Conservation (phyloP, 2,797 vertebrate species). For the Lagocephalus sceleratus region DNA sequence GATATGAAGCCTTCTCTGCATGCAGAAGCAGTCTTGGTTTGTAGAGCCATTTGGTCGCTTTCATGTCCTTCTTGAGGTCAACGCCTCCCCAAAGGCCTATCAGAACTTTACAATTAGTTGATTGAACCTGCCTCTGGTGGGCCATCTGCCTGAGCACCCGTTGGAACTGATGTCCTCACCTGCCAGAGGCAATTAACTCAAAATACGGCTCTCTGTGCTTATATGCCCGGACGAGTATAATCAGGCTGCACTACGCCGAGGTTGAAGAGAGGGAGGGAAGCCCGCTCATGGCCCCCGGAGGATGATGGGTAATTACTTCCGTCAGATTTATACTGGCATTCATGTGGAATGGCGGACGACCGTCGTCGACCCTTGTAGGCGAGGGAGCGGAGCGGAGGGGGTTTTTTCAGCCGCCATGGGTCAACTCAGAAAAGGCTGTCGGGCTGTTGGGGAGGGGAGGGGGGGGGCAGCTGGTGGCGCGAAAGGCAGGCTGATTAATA, state of each 20-base stretch:
- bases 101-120: conserved; percentile 63
- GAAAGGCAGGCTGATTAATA: conserved; percentile 68
- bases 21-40: not conserved
- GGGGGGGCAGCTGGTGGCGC: conserved; percentile 14
- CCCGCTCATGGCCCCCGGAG: conserved; percentile 45
- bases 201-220: conserved; percentile 52
- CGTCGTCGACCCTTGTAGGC: conserved; percentile 49
- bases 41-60: conserved; percentile 9
- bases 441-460: not conserved
- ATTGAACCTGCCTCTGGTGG: conserved; percentile 64
- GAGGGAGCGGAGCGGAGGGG: conserved; percentile 12
- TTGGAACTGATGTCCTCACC: conserved; percentile 71
- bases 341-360: conserved; percentile 53
- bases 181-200: conserved; percentile 71
- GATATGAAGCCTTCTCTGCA: conserved; percentile 1
- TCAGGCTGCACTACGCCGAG: conserved; percentile 47
- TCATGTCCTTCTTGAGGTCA: conserved; percentile 56
- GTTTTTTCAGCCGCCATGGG: conserved; percentile 13
- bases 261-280: conserved; percentile 34
- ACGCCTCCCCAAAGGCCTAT: conserved; percentile 42
- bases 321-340: conserved; percentile 68
- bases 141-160: conserved; percentile 57
- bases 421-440: conserved; percentile 16
- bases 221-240: conserved; percentile 51
- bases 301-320: conserved; percentile 75